Evolutionary conservation across 1,140 invertebrate species (phyloP), one percentile per base, ranked within the genome.

Genomic region (Aphis gossypii): DNA sequence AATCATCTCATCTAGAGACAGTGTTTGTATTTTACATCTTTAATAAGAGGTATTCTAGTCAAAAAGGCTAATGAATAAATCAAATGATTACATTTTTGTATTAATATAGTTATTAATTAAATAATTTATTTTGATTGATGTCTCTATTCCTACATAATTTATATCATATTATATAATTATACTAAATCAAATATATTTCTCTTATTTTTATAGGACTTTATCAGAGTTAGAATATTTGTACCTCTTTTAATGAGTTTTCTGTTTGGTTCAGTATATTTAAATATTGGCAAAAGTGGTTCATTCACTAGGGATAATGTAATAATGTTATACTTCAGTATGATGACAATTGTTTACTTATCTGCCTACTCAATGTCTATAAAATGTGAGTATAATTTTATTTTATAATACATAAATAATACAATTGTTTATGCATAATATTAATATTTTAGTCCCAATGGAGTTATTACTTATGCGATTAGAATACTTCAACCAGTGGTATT

Each of bases 401-500:
- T 51, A 3, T 54, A 54, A 44, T 84, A 30, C n/a, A 30, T 83
- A 86, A 46, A 54, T 30, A 41, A 92, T 35, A 38, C 23, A 41
- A 90, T 41, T 76, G 2, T 88, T 8, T 54, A 23, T 8, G 3
- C 44, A 44, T 35, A 35, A 23, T 92, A 18, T 92, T 25, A 38
- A 30, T 51, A 35, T 96, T 96, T 94, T 95, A 99, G 98, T 98
- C 97, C 98, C 98, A 38, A 95, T 97, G 94, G 98, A 99, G 95
- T 96, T 98, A 95, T 97, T 97, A 25, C 97, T 98, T 87, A 97
- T 98, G 94, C 96, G 97, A n/a, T 96, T 98, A 91, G 98, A 99
- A 95, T 97, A 98, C 95, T 97, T 99, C 92, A 99, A 99, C 95
- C 97, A 98, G 93, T 99, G 98, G 98, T 99, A 99, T 95, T 98